Evolutionary conservation across 2,113 vertebrate genomes (phyloP).

Genomic region (Tenrec ecaudatus): DNA sequence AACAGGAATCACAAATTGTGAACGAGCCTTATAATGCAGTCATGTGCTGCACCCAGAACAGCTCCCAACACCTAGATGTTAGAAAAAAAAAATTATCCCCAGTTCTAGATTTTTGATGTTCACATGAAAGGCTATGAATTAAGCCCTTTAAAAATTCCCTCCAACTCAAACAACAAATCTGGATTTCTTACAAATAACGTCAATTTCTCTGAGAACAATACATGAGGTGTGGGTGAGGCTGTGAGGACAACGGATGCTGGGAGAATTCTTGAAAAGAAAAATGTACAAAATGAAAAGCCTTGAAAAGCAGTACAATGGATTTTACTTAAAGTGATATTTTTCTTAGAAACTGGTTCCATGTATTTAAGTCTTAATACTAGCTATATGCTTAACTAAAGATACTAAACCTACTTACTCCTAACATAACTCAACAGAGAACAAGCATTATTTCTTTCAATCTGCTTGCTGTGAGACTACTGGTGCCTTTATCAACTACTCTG

Average conservation of each 20-base stretch:
- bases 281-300: not conserved
- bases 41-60: not conserved
- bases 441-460: not conserved
- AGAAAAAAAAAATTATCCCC: conserved; percentile 1
- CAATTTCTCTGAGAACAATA: conserved; percentile 18
- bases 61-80: not conserved
- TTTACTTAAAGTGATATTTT: not conserved
- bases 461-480: not conserved
- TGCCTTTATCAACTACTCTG: not conserved
- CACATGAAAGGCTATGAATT: conserved; percentile 1
- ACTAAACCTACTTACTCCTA: not conserved
- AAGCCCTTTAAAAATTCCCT: not conserved
- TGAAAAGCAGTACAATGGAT: not conserved
- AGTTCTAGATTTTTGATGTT: not conserved
- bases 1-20: not conserved
- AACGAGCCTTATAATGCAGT: not conserved
- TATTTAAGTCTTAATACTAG: conserved; percentile 14
- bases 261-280: not conserved
- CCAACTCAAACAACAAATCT: conserved; percentile 10
- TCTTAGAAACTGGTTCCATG: not conserved
- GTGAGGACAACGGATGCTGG: not conserved
- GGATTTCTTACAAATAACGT: conserved; percentile 41
- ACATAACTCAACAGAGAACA: not conserved
- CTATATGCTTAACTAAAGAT: conserved; percentile 10
- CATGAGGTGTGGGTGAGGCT: not conserved